Conservation (phyloP, 2,113 vertebrate genomes). For the Triplophysa rosa region DNA sequence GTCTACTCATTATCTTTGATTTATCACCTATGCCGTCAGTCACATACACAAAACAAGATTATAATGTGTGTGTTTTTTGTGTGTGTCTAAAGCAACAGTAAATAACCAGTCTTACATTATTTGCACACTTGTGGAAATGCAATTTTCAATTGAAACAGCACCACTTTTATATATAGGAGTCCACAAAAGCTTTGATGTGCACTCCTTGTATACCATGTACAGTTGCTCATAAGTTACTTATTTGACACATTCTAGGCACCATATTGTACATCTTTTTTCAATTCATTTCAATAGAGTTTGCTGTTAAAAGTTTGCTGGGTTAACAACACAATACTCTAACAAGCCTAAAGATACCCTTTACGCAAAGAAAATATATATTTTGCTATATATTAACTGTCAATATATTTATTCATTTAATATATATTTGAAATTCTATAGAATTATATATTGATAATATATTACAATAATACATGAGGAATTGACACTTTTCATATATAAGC, state of each 20-base stretch:
- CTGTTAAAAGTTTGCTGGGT: neutral
- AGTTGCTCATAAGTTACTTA: neutral
- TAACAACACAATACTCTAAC: neutral
- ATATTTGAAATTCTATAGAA: too few species aligned
- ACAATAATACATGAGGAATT: too few species aligned
- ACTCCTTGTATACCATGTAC: neutral
- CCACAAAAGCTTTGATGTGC: neutral
- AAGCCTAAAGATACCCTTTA: too few species aligned
- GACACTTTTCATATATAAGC: too few species aligned
- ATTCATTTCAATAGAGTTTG: neutral
- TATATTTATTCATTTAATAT: too few species aligned
- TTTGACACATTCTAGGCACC: neutral
- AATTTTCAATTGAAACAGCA: neutral
- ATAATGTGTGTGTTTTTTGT: neutral
- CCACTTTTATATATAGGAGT: neutral
- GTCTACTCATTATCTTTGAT: neutral
- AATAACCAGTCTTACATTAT: neutral
- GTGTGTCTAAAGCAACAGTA: neutral
- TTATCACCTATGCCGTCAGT: neutral
- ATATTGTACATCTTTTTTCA: neutral
- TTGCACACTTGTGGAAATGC: neutral
- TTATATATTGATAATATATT: too few species aligned
- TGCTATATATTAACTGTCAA: too few species aligned
- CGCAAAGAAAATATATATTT: too few species aligned
- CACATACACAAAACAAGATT: neutral